Base-by-base conservation (phyloP, 2,888 invertebrate species). In the Netelia inedita region DNA sequence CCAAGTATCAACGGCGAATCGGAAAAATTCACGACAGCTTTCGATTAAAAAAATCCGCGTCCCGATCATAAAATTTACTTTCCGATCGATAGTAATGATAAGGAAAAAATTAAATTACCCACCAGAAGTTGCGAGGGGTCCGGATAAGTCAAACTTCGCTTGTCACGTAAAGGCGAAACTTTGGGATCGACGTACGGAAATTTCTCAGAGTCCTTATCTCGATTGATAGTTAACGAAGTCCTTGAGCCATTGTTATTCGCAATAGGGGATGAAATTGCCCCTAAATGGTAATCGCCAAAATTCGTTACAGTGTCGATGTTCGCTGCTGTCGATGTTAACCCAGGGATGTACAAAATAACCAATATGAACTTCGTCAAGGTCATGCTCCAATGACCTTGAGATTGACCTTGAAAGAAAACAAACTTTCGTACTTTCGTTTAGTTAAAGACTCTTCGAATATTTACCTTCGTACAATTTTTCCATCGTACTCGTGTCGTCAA, bases 61-160 rank as follows among this genome's bases (percentile, higher is more conserved):
- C 3, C 46, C 11, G 46, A 14, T 46, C 2, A 14, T 1, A 10
- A 46, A 46, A 14, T 46, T 14, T 46, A 14, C 11, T 46, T 3
- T 14, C 1, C 14, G 14, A 43, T 46, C 14, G 23, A 50, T 16
- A 65, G 41, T 2, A 19, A 46, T 46, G 46, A 14, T 46, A 35
- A 35, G 35, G 10, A 14, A 14, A 14, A 11, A 14, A 46, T 69
- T n/a, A 23, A 69, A 55, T 6, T 23, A 88, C 91, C 85, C 90
- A 93, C 93, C 90, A 93, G 73, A 61, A 93, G 82, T 43, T 88
- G 88, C 2, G 92, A 88, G 2, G 89, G 74, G 28, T 86, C 50
- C 2, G 91, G 92, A 87, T 89, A 93, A 75, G 90, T 83, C 35
- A 93, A 89, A 23, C 88, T 88, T 79, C 92, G 91, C 78, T 85